Base-by-base conservation (phyloP, 2,113 vertebrate species). In the Orcinus orca region DNA sequence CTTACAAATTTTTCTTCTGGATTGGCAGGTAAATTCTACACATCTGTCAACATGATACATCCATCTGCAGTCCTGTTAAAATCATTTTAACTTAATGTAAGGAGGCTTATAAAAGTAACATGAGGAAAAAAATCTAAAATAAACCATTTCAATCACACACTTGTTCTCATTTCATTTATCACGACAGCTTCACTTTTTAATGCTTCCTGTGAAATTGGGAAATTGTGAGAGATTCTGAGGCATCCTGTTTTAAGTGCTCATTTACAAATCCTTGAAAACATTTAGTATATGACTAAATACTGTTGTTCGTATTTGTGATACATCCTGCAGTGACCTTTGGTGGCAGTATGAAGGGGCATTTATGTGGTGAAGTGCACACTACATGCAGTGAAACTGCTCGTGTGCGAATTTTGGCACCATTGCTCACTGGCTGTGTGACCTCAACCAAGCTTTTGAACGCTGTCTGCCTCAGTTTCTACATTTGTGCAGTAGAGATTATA, bases 361-460 rank as follows among this genome's bases (percentile, higher is more conserved):
- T 68, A n/a, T 1, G 0, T 21, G 25, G 23, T n/a, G 14, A 44
- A n/a, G 33, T 62, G 9, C 62, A 2, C 5, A 13, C 18, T 2
- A 2, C 10, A 38, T 33, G 44, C 41, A 2, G 11, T 36, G 70
- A 60, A 77, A 11, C 8, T 41, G 14, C 53, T 20, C 11, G 0
- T 21, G 26, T 25, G 23, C 11, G 26, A 36, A 25, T 58, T 73
- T 71, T 17, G 17, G 5, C 7, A 8, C n/a, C 17, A 0, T 3
- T 41, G 33, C 33, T 36, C 31, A 47, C 3, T 9, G 23, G 14
- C 79, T 38, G 9, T 50, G 76, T 50, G 55, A 60, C 55, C 53
- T 65, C 47, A 1, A 3, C 38, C 73, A 76, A 74, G 23, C 62
- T 58, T n/a, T 68, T 79, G 38, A 38, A 55, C 15, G 58, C 15